Base-by-base conservation (phyloP, 2,113 vertebrate species). In the Malurus melanocephalus region DNA sequence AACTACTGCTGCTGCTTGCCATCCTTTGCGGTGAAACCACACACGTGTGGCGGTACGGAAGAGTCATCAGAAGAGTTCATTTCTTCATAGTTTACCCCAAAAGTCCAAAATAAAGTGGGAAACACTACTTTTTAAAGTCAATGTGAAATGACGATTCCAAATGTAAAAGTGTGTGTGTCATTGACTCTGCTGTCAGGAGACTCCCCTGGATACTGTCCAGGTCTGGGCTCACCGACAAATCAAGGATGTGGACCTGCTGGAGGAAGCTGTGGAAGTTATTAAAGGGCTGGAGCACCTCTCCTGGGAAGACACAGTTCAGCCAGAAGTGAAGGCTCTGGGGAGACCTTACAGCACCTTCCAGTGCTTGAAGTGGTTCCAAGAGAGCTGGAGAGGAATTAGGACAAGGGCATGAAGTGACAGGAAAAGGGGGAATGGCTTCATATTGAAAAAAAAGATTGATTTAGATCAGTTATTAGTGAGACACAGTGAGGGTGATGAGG, bases 11-110 rank as follows among this genome's bases (percentile, higher is more conserved):
- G 30, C 19, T 13, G 53, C 22, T 30, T 28, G 28, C 21, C 40
- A 0, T 3, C 16, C 7, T 15, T 2, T 2, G 42, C 3, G 2
- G 19, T 5, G 67, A 17, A 35, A 23, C 42, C 1, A 3, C 38
- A 9, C 45, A 18, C 5, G 4, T 28, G 26, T 24, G 8, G 38
- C 16, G 2, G 20, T 62, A 0, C 7, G 8, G 52, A 32, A 7
- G 1, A 5, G 30, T 18, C 4, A 27, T 16, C 10, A 27, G 9
- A 42, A 1, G 6, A 3, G 9, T 30, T 21, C 1, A 1, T 6
- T 20, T 26, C 28, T n/a, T 16, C 10, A 1, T 22, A 10, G 19
- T 32, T 27, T 35, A 22, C 20, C n/a, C 9, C 40, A 10, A 10
- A 28, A 79, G 16, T 10, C 16, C 19, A 10, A n/a, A 85, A 78